Base-by-base conservation (phyloP, 2,797 vertebrate genomes). In the Rhinophrynus dorsalis region DNA sequence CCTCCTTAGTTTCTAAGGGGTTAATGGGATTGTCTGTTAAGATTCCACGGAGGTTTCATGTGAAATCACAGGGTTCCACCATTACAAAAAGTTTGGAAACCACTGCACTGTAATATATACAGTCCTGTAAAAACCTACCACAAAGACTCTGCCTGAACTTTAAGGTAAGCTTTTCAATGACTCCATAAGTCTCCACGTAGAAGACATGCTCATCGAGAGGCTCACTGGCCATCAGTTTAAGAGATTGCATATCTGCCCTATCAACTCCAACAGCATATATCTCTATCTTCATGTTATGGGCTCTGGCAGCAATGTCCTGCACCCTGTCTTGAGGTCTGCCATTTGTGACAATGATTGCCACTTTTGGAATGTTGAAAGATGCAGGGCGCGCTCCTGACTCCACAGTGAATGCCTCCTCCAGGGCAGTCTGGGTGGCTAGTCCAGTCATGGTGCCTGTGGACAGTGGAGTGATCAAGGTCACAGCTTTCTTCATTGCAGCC, bases 391-490 rank as follows among this genome's bases (percentile, higher is more conserved):
- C 92, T 3, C 97, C 95, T 0, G 92, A 90, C 23, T 89, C 87
- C 35, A 84, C 80, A 0, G 90, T 89, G 81, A 98, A 97, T 26
- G 88, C 91, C 66, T 93, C 82, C 1, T 95, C 89, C 88, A 97
- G 86, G 3, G 94, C 90, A 0, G 88, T 92, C 76, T 92, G 93
- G 76, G 98, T 96, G 81, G 97, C 96, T 70, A 95, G 81, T 40
- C 97, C 95, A 0, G 95, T 97, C 97, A 98, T 96, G 17, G 96
- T 99, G 74, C 97, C 97, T 0, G 95, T 90, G 5, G 95, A 89
- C 5, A 98, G 87, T 12, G 95, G 95, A 27, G 89, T 80, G 0
- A 97, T 88, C 2, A 67, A 86, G 0, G 87, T 86, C 72, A 99
- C 61, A 0, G 95, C 96, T 47, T 83, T 85, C 80, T 94, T 94